A percentile compares a stretch with the other conserved stretches of the same genome.
phyloP scores from a whole-genome alignment of 2,797 vertebrate species.

The Sphaeramia orbicularis region DNA sequence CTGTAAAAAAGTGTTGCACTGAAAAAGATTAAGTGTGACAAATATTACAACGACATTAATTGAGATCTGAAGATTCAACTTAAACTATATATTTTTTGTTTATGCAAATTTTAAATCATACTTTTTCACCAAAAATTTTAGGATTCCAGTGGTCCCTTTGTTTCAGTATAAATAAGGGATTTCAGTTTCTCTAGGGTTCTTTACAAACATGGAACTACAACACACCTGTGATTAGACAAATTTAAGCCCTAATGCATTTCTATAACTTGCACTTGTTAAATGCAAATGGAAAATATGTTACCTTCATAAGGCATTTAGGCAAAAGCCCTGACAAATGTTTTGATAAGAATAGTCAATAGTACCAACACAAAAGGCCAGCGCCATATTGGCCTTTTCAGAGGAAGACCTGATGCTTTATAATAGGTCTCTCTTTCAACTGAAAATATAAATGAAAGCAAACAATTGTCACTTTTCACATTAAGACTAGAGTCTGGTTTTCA shows the following conservation, averaged over 20 bases:
- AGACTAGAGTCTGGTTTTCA: conserved; percentile 25
- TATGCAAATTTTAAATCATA: conserved; percentile 32
- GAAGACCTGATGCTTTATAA: background rate
- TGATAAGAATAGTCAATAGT: conserved; percentile 8
- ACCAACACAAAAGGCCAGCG: conserved; percentile 46
- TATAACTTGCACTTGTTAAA: conserved; percentile 22
- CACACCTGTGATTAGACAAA: conserved; percentile 23
- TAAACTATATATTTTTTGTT: conserved; percentile 20
- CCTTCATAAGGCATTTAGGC: conserved; percentile 69
- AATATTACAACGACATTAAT: conserved; percentile 62
- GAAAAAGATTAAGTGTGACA: conserved; percentile 66
- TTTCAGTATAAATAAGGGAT: conserved; percentile 33
- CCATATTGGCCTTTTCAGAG: conserved; percentile 33
- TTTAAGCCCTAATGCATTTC: conserved; percentile 39
- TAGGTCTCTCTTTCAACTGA: conserved; percentile 23
- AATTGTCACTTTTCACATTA: conserved; percentile 29
- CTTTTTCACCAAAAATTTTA: background rate
- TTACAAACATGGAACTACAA: conserved; percentile 35
- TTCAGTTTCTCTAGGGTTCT: conserved; percentile 24
- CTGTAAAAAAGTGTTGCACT: conserved; percentile 72
- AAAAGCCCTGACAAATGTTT: conserved; percentile 50
- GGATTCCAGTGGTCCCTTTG: conserved; percentile 24
- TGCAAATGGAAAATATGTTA: conserved; percentile 35
- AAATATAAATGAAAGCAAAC: conserved; percentile 43
- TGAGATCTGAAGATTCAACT: conserved; percentile 46